Evolutionary conservation across 2,888 invertebrate species (phyloP), one percentile per base, ranked within the genome.

Genomic region (Erynnis tages): DNA sequence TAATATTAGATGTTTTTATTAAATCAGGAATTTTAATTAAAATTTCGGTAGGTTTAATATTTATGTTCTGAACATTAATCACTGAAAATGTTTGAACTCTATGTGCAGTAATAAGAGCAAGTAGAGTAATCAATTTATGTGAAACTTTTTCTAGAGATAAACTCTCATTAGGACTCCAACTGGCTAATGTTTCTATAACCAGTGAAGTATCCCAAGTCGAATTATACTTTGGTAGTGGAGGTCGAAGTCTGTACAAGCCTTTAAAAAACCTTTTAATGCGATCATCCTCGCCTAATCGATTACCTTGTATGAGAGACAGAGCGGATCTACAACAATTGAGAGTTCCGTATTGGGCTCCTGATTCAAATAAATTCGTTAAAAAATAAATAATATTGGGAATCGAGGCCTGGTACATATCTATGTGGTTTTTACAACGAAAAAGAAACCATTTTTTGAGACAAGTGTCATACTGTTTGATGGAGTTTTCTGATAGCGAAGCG

Each of bases 61-160:
- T n/a, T n/a, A n/a, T n/a, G n/a, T n/a, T n/a, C n/a, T n/a, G n/a
- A n/a, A n/a, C n/a, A n/a, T n/a, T 49, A 34, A 65, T 61, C 30
- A 53, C n/a, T 5, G 58, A 55, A 17, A 65, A 44, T 0, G 65
- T 66, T 35, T 54, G 59, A 4, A 57, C 43, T 41, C 64, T 52
- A 27, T 67, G 63, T 2, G 54, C 62, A 3, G 63, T 62, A 8
- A 49, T 14, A 7, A 64, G 44, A 4, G 62, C 61, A n/a, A 63
- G 25, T 10, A 64, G 45, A 2, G 57, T 61, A 6, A 58, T n/a
- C 53, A 57, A 21, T 45, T 64, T 66, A 32, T 57, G 56, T 1
- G 57, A 37, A 10, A 59, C 1, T 19, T 46, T 21, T 16, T 55
- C 44, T 6, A 53, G 11, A n/a, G 27, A 5, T 21, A 61, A 16